Evolutionary conservation across 2,888 invertebrate species (phyloP), one percentile per base, ranked within the genome.

Genomic region (Coelinius sp.): DNA sequence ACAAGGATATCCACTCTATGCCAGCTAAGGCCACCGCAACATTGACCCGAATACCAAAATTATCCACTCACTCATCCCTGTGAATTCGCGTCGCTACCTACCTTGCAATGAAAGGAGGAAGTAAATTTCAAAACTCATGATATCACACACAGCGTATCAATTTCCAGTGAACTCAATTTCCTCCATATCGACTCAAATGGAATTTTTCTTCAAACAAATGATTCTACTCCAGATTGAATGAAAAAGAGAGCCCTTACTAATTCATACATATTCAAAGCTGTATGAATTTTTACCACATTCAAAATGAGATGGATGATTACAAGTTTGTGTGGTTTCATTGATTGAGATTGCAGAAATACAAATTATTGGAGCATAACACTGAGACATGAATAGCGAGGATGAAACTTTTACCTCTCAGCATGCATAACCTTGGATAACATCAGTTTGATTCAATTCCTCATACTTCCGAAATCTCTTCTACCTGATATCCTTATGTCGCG

Each of bases 31-130:
- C 78, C 62, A 59, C 49, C 81, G 75, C 73, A 81, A 83, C 85
- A 85, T 85, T 86, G 86, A 82, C 85, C 86, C 74, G 75, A 78
- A 84, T 85, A 78, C 78, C 75, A 66, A 22, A 41, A 67, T 27
- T 69, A 17, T 66, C 68, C 70, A 56, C 75, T 79, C 79, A 70
- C 77, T 77, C 75, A 73, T 69, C 73, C 76, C 41, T 44, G 74
- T 76, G 65, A 68, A 46, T 7, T 74, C 10, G 52, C 35, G 14
- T 41, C 20, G 24, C 24, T 12, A 8, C 4, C 24, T 12, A 8
- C 4, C 20, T 31, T 44, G 44, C 14, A 44, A 56, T 22, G 27
- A 62, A 53, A 65, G 49, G 22, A 59, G 27, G 59, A 49, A 71
- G 14, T 22, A 20, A 52, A 70, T 52, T 64, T 65, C 22, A 20